Base-by-base conservation (phyloP, 2,888 invertebrate species). In the Amorpha juglandis region DNA sequence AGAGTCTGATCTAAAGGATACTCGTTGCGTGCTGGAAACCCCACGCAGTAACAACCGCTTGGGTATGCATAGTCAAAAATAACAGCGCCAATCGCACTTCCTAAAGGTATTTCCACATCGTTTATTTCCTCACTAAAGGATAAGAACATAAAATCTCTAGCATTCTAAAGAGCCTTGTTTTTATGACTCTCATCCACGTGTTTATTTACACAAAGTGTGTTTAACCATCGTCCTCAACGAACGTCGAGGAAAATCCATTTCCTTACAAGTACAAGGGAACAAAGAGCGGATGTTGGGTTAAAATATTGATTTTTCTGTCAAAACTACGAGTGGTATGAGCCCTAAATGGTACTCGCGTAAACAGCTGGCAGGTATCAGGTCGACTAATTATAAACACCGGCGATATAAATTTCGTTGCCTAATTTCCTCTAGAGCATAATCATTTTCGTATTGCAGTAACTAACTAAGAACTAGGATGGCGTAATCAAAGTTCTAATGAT, bases 281-380 rank as follows among this genome's bases (percentile, higher is more conserved):
- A 78, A 77, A 69, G 68, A 77, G 69, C 81, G 89, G 89, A 91
- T 84, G 86, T 90, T 84, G 80, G 73, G 68, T 74, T 80, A 83
- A 80, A 87, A 89, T 90, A 88, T 90, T 90, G 78, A 78, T 78
- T 71, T 79, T 63, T 71, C n/a, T 47, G 53, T 16, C 47, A 45
- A 27, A 19, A 58, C 58, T 38, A 58, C 42, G 38, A 58, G 38
- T 19, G 9, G 35, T 45, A 3, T 1, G 50, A 19, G 58, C 42
- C 58, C 58, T 58, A 58, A 42, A 42, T 42, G 58, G 58, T 42
- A 42, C 19, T 12, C 16, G 58, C 11, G 16, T 16, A 38, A 58
- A 58, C 42, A 16, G 38, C 55, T 55, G 9, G 55, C 42, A 58
- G 42, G 42, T 58, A 58, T 58, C 58, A 58, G 58, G 19, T 11